Evolutionary conservation across 2,113 vertebrate genomes (phyloP).

Genomic region (Chaetura pelagica): DNA sequence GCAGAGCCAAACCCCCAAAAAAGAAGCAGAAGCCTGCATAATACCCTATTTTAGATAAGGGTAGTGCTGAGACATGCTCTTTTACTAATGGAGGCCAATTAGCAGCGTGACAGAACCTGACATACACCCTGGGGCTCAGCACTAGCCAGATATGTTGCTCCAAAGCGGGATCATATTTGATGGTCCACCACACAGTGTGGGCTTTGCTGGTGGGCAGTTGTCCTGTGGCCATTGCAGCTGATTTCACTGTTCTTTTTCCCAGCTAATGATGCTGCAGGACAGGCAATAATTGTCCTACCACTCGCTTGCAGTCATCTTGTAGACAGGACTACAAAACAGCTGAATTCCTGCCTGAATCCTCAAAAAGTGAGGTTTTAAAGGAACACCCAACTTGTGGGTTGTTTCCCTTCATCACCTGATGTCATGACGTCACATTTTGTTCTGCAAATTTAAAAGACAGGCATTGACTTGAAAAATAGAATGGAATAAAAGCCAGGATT

Average conservation of each 20-base stretch:
- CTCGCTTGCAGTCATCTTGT: neutral
- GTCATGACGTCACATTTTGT: accelerated
- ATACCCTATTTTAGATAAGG: too few species aligned
- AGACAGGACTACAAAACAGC: neutral
- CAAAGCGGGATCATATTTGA: neutral
- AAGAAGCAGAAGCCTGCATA: neutral
- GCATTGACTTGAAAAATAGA: neutral
- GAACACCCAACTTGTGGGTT: neutral
- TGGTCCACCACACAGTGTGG: accelerated
- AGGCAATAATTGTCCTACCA: neutral
- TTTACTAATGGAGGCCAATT: neutral
- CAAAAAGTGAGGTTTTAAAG: neutral
- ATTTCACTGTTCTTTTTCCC: neutral
- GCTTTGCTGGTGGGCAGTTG: neutral
- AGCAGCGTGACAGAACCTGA: neutral
- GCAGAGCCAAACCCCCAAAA: accelerated
- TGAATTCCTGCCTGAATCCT: neutral
- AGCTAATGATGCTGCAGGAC: accelerated
- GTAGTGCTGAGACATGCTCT: neutral
- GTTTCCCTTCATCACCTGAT: neutral
- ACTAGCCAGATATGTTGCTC: accelerated
- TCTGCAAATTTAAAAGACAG: neutral
- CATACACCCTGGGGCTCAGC: accelerated
- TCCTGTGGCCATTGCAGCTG: accelerated
- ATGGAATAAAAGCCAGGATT: neutral